phyloP scores from a whole-genome alignment of 1,140 invertebrate species.

The Zaprionus camerounensis region DNA sequence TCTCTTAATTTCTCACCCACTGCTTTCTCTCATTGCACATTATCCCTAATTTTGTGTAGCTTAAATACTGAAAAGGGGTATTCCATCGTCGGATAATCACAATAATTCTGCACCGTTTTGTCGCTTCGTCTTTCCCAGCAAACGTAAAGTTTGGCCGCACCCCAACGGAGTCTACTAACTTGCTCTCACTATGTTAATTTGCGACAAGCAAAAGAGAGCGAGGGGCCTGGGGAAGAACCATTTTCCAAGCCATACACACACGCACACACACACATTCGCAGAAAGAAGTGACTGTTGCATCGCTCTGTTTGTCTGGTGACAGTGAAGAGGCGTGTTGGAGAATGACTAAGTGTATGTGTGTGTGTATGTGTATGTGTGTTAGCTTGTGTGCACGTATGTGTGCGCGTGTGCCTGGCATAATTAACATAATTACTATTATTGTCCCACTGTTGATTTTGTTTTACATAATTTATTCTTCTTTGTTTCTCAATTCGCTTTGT shows the following conservation, averaged over 20 bases:
- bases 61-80: background rate
- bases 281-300: slow-evolving; percentile 52
- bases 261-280: slow-evolving; percentile 1
- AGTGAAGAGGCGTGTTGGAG: slow-evolving; percentile 9
- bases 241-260: slow-evolving; percentile 15
- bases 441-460: slow-evolving; percentile 75
- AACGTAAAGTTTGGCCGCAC: slow-evolving; percentile 3
- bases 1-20: no score
- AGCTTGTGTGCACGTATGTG: background rate
- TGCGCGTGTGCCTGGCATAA: slow-evolving; percentile 51
- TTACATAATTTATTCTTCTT: slow-evolving; percentile 64
- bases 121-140: slow-evolving; percentile 16
- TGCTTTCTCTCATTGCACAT: background rate
- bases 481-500: slow-evolving; percentile 56
- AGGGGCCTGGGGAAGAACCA: slow-evolving; percentile 33
- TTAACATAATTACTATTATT: slow-evolving; percentile 82
- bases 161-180: slow-evolving; percentile 55
- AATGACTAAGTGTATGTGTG: slow-evolving; percentile 5
- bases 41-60: background rate
- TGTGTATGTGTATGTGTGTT: slow-evolving; percentile 10
- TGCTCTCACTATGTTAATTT: slow-evolving; percentile 63
- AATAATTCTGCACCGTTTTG: background rate
- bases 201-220: slow-evolving; percentile 44
- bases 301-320: slow-evolving; percentile 44
- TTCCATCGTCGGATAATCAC: background rate